Evolutionary conservation across 2,113 vertebrate species (phyloP).

Genomic region (Bubalus kerabau): DNA sequence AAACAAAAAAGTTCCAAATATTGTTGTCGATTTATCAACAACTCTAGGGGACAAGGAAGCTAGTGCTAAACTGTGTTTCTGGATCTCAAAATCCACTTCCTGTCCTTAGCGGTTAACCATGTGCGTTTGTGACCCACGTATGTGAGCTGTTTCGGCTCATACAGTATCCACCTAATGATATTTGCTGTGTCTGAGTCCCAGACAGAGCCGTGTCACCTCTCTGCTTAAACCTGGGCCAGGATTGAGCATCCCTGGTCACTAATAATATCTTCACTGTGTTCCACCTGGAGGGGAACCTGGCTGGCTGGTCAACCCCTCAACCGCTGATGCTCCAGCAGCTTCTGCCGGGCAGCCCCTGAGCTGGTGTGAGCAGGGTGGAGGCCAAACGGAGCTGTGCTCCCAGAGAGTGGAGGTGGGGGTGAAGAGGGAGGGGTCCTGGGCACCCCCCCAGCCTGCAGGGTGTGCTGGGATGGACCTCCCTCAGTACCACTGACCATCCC

Average conservation of each 20-base stretch:
- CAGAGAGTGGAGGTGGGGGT: fast-evolving
- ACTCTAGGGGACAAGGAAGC: neutral
- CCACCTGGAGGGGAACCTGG: neutral
- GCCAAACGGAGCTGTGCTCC: neutral
- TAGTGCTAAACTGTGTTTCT: neutral
- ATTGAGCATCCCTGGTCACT: neutral
- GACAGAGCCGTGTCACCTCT: neutral
- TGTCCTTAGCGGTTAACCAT: neutral
- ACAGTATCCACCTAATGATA: neutral
- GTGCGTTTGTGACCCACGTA: fast-evolving
- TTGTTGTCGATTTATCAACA: neutral
- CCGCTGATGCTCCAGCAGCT: neutral
- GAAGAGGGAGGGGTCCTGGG: neutral
- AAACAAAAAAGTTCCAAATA: neutral
- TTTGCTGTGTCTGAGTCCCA: neutral
- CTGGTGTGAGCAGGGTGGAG: neutral
- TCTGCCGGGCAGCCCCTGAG: neutral
- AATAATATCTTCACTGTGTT: neutral
- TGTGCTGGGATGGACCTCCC: neutral
- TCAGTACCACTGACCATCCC: neutral
- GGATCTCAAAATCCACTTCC: neutral
- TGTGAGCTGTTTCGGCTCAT: neutral
- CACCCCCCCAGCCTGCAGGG: neutral
- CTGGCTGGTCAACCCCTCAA: neutral
- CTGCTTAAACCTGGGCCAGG: neutral